These are phyloP conservation scores for Naso thynnoides DNA, from an alignment of 2,797 vertebrate genomes.

Conservation along the genomic window DNA sequence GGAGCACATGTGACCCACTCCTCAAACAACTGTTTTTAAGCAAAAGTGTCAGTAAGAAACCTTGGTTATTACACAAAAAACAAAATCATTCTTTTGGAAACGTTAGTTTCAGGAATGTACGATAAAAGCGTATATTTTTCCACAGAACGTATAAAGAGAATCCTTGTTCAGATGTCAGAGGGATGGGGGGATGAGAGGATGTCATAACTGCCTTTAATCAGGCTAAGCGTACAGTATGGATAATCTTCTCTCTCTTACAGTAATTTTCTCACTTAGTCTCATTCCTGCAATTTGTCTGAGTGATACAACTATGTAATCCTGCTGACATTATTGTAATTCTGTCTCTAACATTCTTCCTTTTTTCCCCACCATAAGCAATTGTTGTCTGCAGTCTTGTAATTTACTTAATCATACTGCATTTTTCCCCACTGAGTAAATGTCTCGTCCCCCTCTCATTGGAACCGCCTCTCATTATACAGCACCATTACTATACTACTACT, in stretches of 20 bases:
- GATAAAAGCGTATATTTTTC: background rate
- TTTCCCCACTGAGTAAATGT: background rate
- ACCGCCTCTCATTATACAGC: background rate
- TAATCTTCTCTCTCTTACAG: conserved; percentile 60
- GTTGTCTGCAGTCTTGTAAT: background rate
- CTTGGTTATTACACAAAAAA: background rate
- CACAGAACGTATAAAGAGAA: conserved; percentile 31
- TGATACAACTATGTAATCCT: conserved; percentile 64
- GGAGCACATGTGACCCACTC: background rate
- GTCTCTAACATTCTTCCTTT: conserved; percentile 14
- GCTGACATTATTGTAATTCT: conserved; percentile 69
- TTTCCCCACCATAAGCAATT: background rate
- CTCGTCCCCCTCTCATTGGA: background rate
- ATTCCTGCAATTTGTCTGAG: conserved; percentile 52
- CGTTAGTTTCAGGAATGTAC: background rate
- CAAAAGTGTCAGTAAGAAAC: background rate
- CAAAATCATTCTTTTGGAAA: no score
- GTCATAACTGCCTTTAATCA: conserved; percentile 73
- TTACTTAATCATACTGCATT: background rate
- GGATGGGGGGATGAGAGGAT: conserved; percentile 46
- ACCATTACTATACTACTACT: no score
- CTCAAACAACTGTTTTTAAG: background rate
- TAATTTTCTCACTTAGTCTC: conserved; percentile 53
- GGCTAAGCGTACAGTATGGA: conserved; percentile 66
- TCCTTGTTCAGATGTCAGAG: conserved; percentile 50